These are phyloP conservation scores for Barnardius zonarius DNA, from an alignment of 2,113 vertebrate species.

Conservation along the genomic window DNA sequence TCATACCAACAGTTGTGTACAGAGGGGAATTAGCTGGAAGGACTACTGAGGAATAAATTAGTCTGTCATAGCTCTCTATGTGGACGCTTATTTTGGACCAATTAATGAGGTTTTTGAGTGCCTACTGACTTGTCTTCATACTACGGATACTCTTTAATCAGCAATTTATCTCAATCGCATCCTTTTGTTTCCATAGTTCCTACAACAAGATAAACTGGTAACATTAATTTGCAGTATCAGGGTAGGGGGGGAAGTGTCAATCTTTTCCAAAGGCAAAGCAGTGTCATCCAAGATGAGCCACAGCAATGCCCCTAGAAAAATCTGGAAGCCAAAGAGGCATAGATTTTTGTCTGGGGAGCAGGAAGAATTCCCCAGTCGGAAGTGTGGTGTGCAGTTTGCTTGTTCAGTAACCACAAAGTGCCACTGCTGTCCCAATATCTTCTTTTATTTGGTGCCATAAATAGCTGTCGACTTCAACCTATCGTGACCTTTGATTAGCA, in stretches of 20 bases:
- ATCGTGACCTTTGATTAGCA: conserved; percentile 22
- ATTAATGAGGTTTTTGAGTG: neutral
- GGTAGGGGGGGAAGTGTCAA: neutral
- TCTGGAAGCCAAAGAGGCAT: rapidly evolving
- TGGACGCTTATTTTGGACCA: neutral
- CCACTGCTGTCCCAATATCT: neutral
- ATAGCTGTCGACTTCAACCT: conserved; percentile 16
- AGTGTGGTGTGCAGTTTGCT: neutral
- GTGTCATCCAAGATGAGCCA: neutral
- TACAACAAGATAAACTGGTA: neutral
- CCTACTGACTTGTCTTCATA: neutral
- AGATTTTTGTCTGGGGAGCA: neutral
- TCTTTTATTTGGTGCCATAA: conserved; percentile 50
- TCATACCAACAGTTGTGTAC: neutral
- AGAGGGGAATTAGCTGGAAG: neutral
- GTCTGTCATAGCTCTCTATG: neutral
- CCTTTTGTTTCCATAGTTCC: neutral
- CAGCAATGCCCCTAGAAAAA: neutral
- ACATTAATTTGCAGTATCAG: neutral
- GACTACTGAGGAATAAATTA: neutral
- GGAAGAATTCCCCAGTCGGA: neutral
- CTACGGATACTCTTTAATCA: neutral
- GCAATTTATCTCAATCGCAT: neutral
- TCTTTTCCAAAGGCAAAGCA: neutral
- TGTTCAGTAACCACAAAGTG: neutral